Evolutionary conservation across 1,140 invertebrate species (phyloP), one percentile per base, ranked within the genome.

Genomic region (Gryllus bimaculatus): DNA sequence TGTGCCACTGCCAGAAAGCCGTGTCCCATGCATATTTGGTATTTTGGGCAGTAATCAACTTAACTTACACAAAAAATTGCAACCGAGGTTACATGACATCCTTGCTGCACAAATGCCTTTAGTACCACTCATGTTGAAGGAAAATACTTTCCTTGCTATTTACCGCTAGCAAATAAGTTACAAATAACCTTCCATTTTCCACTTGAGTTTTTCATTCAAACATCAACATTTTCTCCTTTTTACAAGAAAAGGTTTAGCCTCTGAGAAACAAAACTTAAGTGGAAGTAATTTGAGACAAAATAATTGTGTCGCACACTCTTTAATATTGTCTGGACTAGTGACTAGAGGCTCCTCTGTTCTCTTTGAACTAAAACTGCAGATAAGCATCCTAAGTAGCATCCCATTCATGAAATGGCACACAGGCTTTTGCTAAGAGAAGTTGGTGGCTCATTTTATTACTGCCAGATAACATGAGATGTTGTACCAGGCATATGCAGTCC

Each of bases 1-100:
- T 66, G 54, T 66, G 54, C 54, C 54, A 66, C 54, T 66, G 54
- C 54, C 54, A 66, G 54, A 66, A 66, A 66, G 54, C 54, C 54
- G 18, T 66, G 54, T 66, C 54, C 26, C 26, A 39, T 18, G 18
- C 18, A 18, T 66, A 66, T 66, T 10, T 66, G 10, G 10, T 10
- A 18, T 13, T 13, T 66, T 66, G 54, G 54, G 54, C 54, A 66
- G 54, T 66, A 66, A 66, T 66, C 18, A 66, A 66, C 18, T 66
- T 18, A 66, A 66, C 10, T 10, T 66, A 66, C 54, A 66, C 18
- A 66, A 66, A 66, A 66, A 13, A 13, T 66, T 66, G 54, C 54
- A 66, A 66, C 18, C 18, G 10, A 66, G 54, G 18, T 66, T 18
- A 66, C 54, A 66, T 66, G 54, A 66, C 54, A 66, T 13, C 18